These are phyloP conservation scores for Eupithecia insigniata DNA, from an alignment of 2,888 invertebrate species.

Conservation along the genomic window DNA sequence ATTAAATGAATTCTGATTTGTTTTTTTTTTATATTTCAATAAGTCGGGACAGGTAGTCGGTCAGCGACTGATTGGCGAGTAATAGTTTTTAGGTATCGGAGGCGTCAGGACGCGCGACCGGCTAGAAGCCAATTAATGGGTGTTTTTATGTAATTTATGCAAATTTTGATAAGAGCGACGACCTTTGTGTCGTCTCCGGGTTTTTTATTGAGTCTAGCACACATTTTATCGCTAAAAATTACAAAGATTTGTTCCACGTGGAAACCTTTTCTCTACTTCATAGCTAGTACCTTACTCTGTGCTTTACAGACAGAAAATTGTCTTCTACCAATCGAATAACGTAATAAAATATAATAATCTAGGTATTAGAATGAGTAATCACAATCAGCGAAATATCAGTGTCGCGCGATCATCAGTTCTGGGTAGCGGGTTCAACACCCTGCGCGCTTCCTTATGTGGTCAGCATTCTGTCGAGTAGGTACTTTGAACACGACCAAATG, in stretches of 20 bases:
- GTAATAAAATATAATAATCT: no score
- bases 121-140: constrained; percentile 57
- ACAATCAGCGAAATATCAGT: constrained; percentile 26
- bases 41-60: constrained; percentile 76
- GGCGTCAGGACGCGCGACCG: constrained; percentile 36
- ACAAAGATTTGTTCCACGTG: not conserved
- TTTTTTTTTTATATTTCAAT: constrained; percentile 59
- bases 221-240: not conserved
- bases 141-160: constrained; percentile 64
- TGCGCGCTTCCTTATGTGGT: constrained; percentile 65
- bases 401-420: constrained; percentile 51
- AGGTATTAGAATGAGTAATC: constrained; percentile 18
- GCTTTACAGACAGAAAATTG: not conserved
- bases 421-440: constrained; percentile 69
- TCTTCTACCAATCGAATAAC: not conserved
- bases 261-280: not conserved
- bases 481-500: constrained; percentile 31
- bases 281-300: not conserved
- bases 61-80: constrained; percentile 57
- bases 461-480: constrained; percentile 26
- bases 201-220: constrained; percentile 17
- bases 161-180: constrained; percentile 69
- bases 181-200: constrained; percentile 59
- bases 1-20: constrained; percentile 69
- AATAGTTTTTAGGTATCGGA: constrained; percentile 50